phyloP scores from a whole-genome alignment of 2,888 invertebrate species.

The Falcaria lacertinaria region DNA sequence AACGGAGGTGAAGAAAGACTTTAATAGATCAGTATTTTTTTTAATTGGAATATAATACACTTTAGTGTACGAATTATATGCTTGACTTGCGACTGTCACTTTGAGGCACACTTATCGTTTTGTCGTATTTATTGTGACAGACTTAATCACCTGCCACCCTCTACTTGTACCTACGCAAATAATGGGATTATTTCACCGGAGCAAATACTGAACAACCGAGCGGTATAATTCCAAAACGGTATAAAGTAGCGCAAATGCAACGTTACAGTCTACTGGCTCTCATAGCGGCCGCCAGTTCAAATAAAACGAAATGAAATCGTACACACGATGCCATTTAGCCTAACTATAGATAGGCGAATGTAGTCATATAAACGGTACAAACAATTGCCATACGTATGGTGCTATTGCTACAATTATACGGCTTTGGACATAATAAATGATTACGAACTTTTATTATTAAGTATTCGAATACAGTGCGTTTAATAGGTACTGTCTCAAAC shows the following conservation, averaged over 20 bases:
- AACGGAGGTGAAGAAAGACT: too few relatives aligned
- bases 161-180: constrained; percentile 22
- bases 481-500: background rate
- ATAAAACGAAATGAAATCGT: constrained; percentile 57
- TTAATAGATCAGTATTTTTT: too few relatives aligned
- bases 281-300: constrained; percentile 38
- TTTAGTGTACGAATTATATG: too few relatives aligned
- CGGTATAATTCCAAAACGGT: constrained; percentile 29
- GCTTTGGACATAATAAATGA: constrained; percentile 44
- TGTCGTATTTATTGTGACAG: constrained; percentile 37
- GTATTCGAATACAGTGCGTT: background rate
- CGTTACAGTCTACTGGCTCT: constrained; percentile 35
- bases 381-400: constrained; percentile 14
- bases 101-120: constrained; percentile 38
- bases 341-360: constrained; percentile 20
- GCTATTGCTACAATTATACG: constrained; percentile 39
- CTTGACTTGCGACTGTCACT: constrained; percentile 20
- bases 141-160: constrained; percentile 37
- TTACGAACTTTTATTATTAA: constrained; percentile 34
- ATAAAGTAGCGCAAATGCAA: constrained; percentile 18
- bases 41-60: too few relatives aligned
- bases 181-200: constrained; percentile 22
- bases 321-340: constrained; percentile 24
- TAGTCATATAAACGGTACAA: constrained; percentile 32
- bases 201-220: constrained; percentile 17